phyloP scores from a whole-genome alignment of 2,888 invertebrate species.

The Hirtodrosophila alboralis region DNA sequence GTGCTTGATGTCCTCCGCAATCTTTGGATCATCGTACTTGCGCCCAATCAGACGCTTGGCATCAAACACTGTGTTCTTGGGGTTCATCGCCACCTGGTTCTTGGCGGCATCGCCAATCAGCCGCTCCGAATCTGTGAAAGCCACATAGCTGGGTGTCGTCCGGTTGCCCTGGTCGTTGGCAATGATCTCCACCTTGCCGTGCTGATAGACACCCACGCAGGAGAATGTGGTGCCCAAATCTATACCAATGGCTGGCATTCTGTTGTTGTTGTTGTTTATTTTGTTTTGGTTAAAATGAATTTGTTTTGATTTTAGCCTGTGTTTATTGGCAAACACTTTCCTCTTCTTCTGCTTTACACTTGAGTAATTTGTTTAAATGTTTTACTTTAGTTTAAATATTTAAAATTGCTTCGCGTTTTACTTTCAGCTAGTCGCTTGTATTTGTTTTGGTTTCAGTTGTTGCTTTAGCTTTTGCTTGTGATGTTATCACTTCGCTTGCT shows the following conservation, averaged over 20 bases:
- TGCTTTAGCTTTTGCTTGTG: constrained; percentile 26
- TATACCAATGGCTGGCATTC: constrained; percentile 87
- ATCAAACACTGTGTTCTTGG: constrained; percentile 95
- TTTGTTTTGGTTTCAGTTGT: constrained; percentile 26
- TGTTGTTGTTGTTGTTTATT: constrained; percentile 15
- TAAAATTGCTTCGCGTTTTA: constrained; percentile 5
- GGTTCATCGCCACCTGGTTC: constrained; percentile 94
- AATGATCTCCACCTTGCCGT: constrained; percentile 93
- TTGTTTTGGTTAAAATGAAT: too few species aligned
- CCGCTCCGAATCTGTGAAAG: constrained; percentile 92
- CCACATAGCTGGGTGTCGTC: constrained; percentile 85
- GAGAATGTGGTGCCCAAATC: constrained; percentile 86
- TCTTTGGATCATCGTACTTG: constrained; percentile 93
- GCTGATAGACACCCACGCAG: constrained; percentile 92
- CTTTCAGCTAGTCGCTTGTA: constrained; percentile 49
- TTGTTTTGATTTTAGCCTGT: too few species aligned
- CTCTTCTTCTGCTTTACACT: neutral
- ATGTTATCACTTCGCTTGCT: constrained; percentile 60
- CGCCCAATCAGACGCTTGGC: constrained; percentile 97
- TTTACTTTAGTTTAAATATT: neutral
- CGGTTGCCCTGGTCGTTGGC: constrained; percentile 91
- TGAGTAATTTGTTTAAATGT: neutral
- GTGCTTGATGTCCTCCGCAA: constrained; percentile 96
- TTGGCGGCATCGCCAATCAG: constrained; percentile 90
- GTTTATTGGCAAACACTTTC: too few species aligned